phyloP scores from a whole-genome alignment of 37 sponge, comb jelly and placozoan genomes.

The Cliona cf. orientalis region DNA sequence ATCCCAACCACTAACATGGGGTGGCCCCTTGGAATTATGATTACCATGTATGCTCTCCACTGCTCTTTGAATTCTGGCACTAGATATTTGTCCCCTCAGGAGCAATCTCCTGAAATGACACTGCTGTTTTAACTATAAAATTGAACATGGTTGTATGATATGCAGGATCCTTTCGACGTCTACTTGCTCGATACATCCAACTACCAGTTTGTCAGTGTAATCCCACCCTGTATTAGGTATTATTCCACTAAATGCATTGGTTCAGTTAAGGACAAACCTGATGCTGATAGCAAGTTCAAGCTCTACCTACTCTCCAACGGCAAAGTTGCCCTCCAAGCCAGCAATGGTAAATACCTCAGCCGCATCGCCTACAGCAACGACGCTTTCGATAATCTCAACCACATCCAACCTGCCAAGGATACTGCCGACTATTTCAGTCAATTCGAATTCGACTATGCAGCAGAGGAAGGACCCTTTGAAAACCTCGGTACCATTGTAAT shows the following conservation, averaged over 20 bases:
- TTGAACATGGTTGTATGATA: no score
- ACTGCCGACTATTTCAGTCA: not conserved
- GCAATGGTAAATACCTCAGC: conserved; percentile 12
- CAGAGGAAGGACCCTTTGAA: not conserved
- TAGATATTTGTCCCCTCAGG: no score
- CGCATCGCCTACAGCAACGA: not conserved
- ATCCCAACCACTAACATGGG: no score
- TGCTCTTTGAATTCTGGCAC: no score
- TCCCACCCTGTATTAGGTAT: not conserved
- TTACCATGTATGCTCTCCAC: no score
- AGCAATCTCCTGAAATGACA: no score
- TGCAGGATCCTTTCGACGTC: not conserved
- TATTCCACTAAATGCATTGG: no score
- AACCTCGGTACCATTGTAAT: not conserved
- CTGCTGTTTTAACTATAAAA: no score
- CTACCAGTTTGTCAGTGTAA: not conserved
- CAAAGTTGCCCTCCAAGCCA: not conserved
- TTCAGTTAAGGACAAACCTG: not conserved
- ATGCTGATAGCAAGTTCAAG: not conserved
- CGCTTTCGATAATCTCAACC: not conserved
- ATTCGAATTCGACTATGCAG: not conserved
- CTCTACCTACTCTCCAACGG: not conserved
- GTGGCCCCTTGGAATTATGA: no score
- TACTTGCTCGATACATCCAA: conserved; percentile 6
- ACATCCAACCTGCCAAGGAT: not conserved